phyloP scores from a whole-genome alignment of 2,888 invertebrate genomes.

The Limnephilus marmoratus region DNA sequence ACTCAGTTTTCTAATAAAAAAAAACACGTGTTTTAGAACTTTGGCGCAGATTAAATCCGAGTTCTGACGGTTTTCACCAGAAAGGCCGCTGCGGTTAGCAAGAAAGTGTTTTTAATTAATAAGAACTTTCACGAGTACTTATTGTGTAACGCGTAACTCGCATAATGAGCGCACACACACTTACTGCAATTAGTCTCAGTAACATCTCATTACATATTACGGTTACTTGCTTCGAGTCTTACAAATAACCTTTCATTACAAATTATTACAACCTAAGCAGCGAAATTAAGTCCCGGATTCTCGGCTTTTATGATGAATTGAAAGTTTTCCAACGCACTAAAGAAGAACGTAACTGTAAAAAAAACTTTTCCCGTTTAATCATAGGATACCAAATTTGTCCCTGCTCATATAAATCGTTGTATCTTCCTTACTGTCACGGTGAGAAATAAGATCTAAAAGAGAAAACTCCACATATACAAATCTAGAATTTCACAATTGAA shows the following conservation, averaged over 20 bases:
- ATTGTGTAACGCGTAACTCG: constrained; percentile 30
- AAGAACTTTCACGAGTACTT: constrained; percentile 27
- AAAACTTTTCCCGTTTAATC: no score
- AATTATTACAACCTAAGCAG: not conserved
- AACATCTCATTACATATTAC: constrained; percentile 31
- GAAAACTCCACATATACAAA: no score
- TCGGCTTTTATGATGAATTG: not conserved
- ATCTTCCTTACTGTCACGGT: no score
- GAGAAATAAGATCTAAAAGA: no score
- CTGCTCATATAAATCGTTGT: no score
- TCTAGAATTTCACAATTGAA: no score
- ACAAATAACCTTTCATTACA: constrained; percentile 7
- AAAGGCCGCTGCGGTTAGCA: not conserved
- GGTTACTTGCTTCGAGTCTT: constrained; percentile 9
- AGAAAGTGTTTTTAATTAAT: constrained; percentile 48
- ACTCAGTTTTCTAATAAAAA: not conserved
- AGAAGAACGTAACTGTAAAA: not conserved
- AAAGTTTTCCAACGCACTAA: not conserved
- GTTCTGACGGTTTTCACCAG: not conserved
- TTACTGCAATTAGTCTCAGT: not conserved
- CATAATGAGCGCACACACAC: constrained; percentile 13
- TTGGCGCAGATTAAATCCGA: not conserved
- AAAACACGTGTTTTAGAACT: constrained; percentile 12
- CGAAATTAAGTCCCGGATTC: not conserved
- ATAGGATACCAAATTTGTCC: no score